Evolutionary conservation across 2,113 vertebrate species (phyloP), one percentile per base, ranked within the genome.

Genomic region (Butorides virescens): DNA sequence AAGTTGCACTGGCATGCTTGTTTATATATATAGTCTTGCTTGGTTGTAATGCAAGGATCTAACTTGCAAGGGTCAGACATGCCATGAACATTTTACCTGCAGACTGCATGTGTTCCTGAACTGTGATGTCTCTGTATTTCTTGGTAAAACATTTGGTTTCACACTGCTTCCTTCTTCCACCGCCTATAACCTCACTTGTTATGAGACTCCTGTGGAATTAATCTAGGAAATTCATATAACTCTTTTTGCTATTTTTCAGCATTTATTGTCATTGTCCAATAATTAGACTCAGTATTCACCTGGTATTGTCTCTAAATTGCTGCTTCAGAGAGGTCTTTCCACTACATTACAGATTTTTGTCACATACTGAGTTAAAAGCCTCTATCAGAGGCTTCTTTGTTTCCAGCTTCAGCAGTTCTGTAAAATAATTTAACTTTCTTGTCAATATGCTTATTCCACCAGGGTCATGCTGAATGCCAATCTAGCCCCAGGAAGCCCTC

Each of bases 401-500:
- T 89, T 96, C 62, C 47, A 92, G 53, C 25, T 95, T 95, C 65
- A 92, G 85, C 32, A 93, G 73, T 88, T 95, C 34, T 56, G 15
- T 92, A 90, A 97, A 97, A 95, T 88, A 95, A 92, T 89, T 96
- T 75, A 91, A 59, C 44, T 94, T 96, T 92, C 82, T 88, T 95
- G 52, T 96, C 92, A 95, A 92, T 88, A 91, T 55, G 42, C 37
- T 93, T 96, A 93, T 95, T 97, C 93, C 62, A 10, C 70, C 68
- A 87, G 26, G 29, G 37, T 84, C 2, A 3, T 62, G 52, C 11
- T 91, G 78, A 90, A 83, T 80, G 62, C 32, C 70, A 59, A 8
- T 71, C 49, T 65, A 94, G 32, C 71, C 47, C n/a, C 37, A 88
- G 53, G 73, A 96, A 96, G 72, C 13, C 56, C 11, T 92, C 9